Percentiles rank a stretch among this genome's conserved stretches.
These are phyloP conservation scores for Poeciliopsis paucimaculata DNA, from an alignment of 2,797 vertebrate genomes.

Conservation along the genomic window DNA sequence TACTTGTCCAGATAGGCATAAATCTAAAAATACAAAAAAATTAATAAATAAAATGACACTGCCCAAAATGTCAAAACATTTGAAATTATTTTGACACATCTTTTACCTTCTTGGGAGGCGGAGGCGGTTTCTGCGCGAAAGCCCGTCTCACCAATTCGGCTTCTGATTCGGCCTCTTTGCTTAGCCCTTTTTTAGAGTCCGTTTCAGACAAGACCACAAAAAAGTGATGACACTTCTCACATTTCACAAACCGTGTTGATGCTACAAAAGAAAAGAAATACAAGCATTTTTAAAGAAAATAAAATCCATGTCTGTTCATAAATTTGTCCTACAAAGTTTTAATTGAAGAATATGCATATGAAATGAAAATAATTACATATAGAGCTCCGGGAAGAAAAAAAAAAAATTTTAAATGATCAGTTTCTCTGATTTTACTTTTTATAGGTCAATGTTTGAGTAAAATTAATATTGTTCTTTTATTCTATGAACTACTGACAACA, in stretches of 20 bases:
- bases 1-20: constrained; percentile 98
- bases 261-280: constrained; percentile 75
- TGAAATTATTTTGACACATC: neutral
- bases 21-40: constrained; percentile 78
- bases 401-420: too few species aligned
- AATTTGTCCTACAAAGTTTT: neutral
- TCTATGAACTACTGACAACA: too few species aligned
- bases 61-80: neutral
- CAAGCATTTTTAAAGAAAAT: neutral
- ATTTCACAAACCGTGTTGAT: constrained; percentile 97
- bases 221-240: constrained; percentile 99
- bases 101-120: constrained; percentile 94
- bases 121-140: constrained; percentile 96
- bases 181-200: constrained; percentile 95
- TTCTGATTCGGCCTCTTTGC: constrained; percentile 94
- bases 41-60: neutral
- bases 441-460: too few species aligned
- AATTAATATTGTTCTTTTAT: too few species aligned
- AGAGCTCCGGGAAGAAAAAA: neutral
- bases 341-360: neutral
- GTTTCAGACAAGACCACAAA: constrained; percentile 97
- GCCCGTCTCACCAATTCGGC: constrained; percentile 95
- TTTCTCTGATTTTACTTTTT: too few species aligned
- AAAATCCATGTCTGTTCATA: neutral
- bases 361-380: neutral